phyloP scores from a whole-genome alignment of 1,140 invertebrate genomes.

The Drosophila kurseongensis region DNA sequence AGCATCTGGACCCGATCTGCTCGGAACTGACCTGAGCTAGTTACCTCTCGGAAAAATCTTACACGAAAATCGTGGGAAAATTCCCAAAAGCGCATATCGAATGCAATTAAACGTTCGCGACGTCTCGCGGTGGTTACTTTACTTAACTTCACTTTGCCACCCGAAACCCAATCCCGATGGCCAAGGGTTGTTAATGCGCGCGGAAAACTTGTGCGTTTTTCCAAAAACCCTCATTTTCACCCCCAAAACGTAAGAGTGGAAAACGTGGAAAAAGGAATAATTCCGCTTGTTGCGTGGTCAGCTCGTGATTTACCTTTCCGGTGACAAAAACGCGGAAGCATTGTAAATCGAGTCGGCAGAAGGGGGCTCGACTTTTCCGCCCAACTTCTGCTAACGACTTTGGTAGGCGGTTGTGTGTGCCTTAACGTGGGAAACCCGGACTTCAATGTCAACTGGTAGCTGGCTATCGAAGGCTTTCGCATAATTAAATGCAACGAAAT shows the following conservation, averaged over 20 bases:
- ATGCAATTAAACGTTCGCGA: conserved; percentile 77
- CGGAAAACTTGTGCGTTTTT: conserved; percentile 69
- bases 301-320: conserved; percentile 80
- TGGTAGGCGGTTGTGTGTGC: conserved; percentile 58
- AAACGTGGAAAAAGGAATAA: conserved; percentile 48
- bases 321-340: conserved; percentile 77
- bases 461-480: conserved; percentile 50
- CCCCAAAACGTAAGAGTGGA: conserved; percentile 50
- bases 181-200: conserved; percentile 52
- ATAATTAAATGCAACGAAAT: conserved; percentile 77
- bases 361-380: conserved; percentile 24
- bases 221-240: conserved; percentile 60
- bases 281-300: conserved; percentile 78
- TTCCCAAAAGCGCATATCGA: conserved; percentile 80
- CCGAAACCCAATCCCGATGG: conserved; percentile 32
- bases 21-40: conserved; percentile 44
- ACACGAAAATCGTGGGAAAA: conserved; percentile 78
- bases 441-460: conserved; percentile 58
- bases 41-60: conserved; percentile 64
- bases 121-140: conserved; percentile 52
- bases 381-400: conserved; percentile 61
- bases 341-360: conserved; percentile 55
- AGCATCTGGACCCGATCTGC: conserved; percentile 52
- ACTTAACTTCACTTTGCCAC: conserved; percentile 58
- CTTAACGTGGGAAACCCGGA: conserved; percentile 68